phyloP scores from a whole-genome alignment of 2,113 vertebrate genomes.

The Platichthys stellatus region DNA sequence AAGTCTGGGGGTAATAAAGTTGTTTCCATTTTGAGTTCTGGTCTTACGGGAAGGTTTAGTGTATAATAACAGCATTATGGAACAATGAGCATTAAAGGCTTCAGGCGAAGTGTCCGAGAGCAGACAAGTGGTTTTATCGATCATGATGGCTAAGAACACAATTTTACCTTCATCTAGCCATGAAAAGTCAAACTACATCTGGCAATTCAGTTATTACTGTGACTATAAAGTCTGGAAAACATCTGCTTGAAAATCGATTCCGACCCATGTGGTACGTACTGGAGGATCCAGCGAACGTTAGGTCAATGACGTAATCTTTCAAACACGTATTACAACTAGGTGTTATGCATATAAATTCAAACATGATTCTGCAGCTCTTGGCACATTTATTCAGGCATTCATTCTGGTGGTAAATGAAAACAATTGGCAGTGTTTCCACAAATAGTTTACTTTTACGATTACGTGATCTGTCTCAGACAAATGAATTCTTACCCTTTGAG shows the following conservation, averaged over 20 bases:
- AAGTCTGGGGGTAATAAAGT: neutral
- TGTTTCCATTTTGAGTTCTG: neutral
- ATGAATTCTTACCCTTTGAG: neutral
- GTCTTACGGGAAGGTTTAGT: neutral
- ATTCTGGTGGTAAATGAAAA: neutral
- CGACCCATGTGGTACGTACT: neutral
- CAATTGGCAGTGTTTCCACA: neutral
- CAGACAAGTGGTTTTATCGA: neutral
- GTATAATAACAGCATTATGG: conserved; percentile 12
- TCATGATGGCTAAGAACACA: neutral
- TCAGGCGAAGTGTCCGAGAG: neutral
- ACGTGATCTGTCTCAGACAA: neutral
- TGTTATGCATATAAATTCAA: neutral
- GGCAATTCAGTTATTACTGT: neutral
- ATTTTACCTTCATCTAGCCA: neutral
- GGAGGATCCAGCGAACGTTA: neutral
- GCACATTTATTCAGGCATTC: neutral
- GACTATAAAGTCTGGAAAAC: neutral
- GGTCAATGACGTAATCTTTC: neutral
- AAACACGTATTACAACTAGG: neutral
- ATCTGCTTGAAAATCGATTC: neutral
- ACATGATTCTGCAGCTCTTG: neutral
- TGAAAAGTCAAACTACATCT: neutral
- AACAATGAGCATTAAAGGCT: neutral
- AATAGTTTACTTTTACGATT: no score